Conservation (phyloP, 2,113 vertebrate species). For the Pongo abelii region DNA sequence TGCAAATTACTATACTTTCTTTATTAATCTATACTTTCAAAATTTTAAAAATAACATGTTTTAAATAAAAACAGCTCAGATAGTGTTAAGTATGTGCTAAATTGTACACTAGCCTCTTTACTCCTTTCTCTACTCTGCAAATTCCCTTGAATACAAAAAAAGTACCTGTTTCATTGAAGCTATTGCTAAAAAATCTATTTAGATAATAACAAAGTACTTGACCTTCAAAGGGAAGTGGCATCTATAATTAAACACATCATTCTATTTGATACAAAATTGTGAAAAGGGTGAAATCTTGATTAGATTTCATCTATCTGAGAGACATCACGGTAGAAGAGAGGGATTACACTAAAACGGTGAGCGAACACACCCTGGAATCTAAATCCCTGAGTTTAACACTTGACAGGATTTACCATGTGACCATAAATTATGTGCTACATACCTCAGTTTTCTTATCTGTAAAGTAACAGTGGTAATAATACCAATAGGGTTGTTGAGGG, state of each 20-base stretch:
- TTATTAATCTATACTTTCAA: background rate
- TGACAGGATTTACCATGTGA: background rate
- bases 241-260: background rate
- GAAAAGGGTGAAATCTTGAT: background rate
- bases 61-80: background rate
- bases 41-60: background rate
- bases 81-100: background rate
- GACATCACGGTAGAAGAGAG: background rate
- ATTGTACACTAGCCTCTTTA: background rate
- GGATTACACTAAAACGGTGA: background rate
- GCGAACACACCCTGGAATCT: background rate
- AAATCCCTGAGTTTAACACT: background rate
- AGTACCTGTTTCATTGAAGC: background rate
- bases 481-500: background rate
- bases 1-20: background rate
- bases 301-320: constrained; percentile 11
- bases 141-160: background rate
- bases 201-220: background rate
- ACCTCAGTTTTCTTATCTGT: constrained; percentile 9
- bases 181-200: constrained; percentile 37
- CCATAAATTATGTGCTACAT: background rate
- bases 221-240: background rate
- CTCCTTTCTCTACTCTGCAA: background rate
- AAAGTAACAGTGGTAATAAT: background rate
- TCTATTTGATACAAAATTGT: background rate